Base-by-base conservation (phyloP, 2,888 invertebrate genomes). In the Hanleya hanleyi region DNA sequence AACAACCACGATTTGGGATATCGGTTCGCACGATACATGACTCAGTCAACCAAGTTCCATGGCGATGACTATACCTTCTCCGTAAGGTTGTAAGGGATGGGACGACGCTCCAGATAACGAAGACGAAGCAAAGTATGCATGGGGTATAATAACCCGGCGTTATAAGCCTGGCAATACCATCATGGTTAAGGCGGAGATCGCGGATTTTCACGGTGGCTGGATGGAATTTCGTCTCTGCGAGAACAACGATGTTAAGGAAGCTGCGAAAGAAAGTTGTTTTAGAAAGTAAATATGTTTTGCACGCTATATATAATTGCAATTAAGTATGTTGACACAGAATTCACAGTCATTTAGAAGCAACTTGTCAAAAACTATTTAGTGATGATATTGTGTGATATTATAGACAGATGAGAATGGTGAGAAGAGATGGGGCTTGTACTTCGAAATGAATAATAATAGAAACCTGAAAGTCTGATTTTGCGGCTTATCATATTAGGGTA, bases 1-100 rank as follows among this genome's bases (percentile, higher is more conserved):
- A n/a, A n/a, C n/a, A n/a, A n/a, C n/a, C n/a, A n/a, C n/a, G n/a
- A n/a, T n/a, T n/a, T n/a, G n/a, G n/a, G n/a, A n/a, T n/a, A n/a
- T n/a, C n/a, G n/a, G n/a, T n/a, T n/a, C n/a, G n/a, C n/a, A n/a
- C n/a, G n/a, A n/a, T n/a, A n/a, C n/a, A n/a, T n/a, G n/a, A n/a
- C n/a, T n/a, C n/a, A n/a, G n/a, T n/a, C n/a, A n/a, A n/a, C n/a
- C n/a, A 57, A 32, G 57, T 26, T 26, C 57, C 29, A 15, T 57
- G 57, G 57, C 5, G 57, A 57, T 29, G 29, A 57, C 57, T n/a
- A n/a, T n/a, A n/a, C n/a, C n/a, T 29, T 26, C 32, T 15, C 75
- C 97, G 97, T 0, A 93, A 94, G 83, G 97, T 87, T 97, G 97
- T 0, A 97, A 97, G 90, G 94, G 96, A 1, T 94, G 94, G 87